A percentile compares a stretch with the other conserved stretches of the same genome.
These are phyloP conservation scores for Tadarida brasiliensis DNA, from an alignment of 2,797 vertebrate genomes.

Conservation along the genomic window DNA sequence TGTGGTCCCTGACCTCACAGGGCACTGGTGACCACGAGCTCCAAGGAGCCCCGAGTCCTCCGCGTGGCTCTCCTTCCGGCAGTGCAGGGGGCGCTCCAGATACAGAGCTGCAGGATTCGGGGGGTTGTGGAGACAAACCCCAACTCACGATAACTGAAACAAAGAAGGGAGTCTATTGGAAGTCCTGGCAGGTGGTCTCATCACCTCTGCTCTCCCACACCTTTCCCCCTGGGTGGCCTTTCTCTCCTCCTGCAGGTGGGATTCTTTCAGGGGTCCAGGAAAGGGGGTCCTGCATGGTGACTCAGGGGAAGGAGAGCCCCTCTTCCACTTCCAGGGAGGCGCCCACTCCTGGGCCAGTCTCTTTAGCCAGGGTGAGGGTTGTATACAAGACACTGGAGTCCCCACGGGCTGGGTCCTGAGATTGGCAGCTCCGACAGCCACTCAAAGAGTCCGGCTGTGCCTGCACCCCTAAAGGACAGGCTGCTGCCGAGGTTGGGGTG, in stretches of 20 bases:
- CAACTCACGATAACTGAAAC: not conserved
- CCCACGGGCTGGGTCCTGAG: not conserved
- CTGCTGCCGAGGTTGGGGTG: no score
- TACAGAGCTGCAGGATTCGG: not conserved
- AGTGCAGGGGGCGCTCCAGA: not conserved
- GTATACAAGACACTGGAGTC: not conserved
- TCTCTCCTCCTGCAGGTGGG: not conserved
- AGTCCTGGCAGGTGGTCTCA: not conserved
- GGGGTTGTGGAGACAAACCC: not conserved
- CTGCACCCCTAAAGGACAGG: not conserved
- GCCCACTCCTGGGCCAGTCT: not conserved
- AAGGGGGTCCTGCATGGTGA: not conserved
- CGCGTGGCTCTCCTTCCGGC: fast-evolving
- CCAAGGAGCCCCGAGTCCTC: fast-evolving
- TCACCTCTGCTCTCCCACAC: not conserved
- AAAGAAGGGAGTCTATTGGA: not conserved
- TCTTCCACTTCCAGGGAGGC: fast-evolving
- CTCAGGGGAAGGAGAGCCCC: not conserved
- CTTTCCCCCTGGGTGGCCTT: fast-evolving
- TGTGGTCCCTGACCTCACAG: not conserved
- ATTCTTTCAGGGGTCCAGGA: not conserved
- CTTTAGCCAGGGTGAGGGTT: not conserved
- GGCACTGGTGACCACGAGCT: not conserved
- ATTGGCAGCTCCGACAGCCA: not conserved
- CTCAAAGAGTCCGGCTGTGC: fast-evolving